phyloP scores from a whole-genome alignment of 2,797 vertebrate species.

The Nyctibius grandis region DNA sequence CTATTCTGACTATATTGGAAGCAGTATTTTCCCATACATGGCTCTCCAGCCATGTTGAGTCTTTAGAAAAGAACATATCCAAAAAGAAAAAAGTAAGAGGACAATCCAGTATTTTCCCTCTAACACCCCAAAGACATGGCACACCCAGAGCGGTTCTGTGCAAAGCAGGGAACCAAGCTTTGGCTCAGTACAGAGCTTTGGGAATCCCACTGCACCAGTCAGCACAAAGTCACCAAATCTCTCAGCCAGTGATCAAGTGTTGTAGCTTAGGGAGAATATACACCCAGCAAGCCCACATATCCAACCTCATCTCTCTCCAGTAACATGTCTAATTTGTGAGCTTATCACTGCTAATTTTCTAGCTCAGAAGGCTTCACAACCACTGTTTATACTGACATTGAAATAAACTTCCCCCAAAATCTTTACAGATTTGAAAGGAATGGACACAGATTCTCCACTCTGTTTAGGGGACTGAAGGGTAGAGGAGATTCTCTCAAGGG shows the following conservation, averaged over 20 bases:
- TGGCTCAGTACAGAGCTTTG: background rate
- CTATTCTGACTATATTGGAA: background rate
- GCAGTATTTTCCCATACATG: background rate
- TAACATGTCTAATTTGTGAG: background rate
- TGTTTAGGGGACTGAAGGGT: background rate
- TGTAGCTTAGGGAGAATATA: background rate
- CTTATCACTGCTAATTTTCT: background rate
- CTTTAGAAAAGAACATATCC: background rate
- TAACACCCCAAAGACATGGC: background rate
- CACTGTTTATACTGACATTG: background rate
- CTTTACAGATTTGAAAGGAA: background rate
- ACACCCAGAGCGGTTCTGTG: rapidly evolving
- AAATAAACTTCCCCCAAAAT: background rate
- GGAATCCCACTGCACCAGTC: background rate
- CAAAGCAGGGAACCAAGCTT: background rate
- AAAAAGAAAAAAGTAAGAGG: background rate
- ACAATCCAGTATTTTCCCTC: background rate
- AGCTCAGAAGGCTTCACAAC: background rate
- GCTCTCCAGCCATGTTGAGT: background rate
- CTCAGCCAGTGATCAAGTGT: rapidly evolving
- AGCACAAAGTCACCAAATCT: background rate
- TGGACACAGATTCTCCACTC: background rate
- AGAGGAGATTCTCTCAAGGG: background rate
- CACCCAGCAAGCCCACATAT: background rate
- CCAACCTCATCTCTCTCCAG: background rate